Evolutionary conservation across 2,888 invertebrate species (phyloP), one percentile per base, ranked within the genome.

Genomic region (Poecilus cupreus): DNA sequence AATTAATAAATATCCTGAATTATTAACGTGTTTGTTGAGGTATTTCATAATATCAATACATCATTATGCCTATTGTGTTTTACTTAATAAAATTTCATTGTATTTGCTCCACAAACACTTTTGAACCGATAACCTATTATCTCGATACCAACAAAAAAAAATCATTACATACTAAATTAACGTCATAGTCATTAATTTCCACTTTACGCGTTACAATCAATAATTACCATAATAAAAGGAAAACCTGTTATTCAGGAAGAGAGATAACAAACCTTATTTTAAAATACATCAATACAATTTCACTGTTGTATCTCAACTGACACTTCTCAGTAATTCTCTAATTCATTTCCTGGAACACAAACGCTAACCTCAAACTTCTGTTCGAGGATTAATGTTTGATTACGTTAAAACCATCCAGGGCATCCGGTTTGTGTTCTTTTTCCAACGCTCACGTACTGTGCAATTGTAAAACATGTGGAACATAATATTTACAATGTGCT

Each of bases 301-400:
- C 37, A 39, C 0, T 32, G 11, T 37, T 11, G 11, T 32, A 39
- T 68, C 39, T 68, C 16, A 37, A 39, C 68, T 46, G 46, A 72
- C 46, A 46, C 46, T 72, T 72, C 46, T 43, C 13, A 72, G 72
- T 39, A 72, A 46, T 72, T 72, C 24, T 46, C 72, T 68, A 72
- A 72, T 72, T 72, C 43, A 46, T 72, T 72, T 72, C 24, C 46
- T 68, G 46, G 46, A 46, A 5, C n/a, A 43, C 22, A 68, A 68
- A 68, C 32, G 43, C 46, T 72, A 37, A 37, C 68, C 39, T 68
- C 37, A 43, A 43, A 24, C 72, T 46, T 46, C 46, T 72, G 24
- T 22, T 46, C 20, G 24, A 72, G 72, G 72, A 72, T 46, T 43
- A 72, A 46, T 72, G 72, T 72, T 72, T 37, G 43, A 72, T 72